These are phyloP conservation scores for Siniperca undulata DNA, from an alignment of 2,797 vertebrate species.

Conservation along the genomic window DNA sequence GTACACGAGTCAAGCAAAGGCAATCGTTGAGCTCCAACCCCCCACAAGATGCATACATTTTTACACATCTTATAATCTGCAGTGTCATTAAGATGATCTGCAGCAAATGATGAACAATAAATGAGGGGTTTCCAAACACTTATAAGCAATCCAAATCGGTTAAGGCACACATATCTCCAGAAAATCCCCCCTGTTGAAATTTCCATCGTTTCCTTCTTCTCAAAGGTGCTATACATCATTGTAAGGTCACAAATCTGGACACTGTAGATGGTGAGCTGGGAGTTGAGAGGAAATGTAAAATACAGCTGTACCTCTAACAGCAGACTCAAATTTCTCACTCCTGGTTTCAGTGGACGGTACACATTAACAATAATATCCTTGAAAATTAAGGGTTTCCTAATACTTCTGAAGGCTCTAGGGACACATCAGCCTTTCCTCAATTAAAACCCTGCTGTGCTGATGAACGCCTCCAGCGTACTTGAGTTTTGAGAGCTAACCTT, in stretches of 20 bases:
- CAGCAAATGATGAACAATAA: not conserved
- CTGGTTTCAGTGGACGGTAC: conserved; percentile 38
- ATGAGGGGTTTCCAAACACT: not conserved
- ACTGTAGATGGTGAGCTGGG: conserved; percentile 55
- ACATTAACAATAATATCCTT: conserved; percentile 32
- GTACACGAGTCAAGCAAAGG: too few relatives aligned
- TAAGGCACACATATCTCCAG: conserved; percentile 3
- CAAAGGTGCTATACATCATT: conserved; percentile 63
- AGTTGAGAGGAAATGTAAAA: conserved; percentile 78
- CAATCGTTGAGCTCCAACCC: too few relatives aligned
- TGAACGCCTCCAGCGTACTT: not conserved
- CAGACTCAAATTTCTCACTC: conserved; percentile 40
- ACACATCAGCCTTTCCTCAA: not conserved
- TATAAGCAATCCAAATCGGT: conserved; percentile 3
- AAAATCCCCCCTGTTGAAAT: conserved; percentile 22
- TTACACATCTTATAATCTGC: not conserved
- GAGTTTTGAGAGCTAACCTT: conserved; percentile 84
- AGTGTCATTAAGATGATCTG: conserved; percentile 18
- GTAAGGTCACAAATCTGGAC: conserved; percentile 61
- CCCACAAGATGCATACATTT: not conserved
- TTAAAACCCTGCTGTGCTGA: conserved; percentile 31
- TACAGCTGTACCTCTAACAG: conserved; percentile 69
- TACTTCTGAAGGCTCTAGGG: not conserved
- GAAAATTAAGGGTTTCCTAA: conserved; percentile 6
- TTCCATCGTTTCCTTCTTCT: conserved; percentile 39